Conservation (phyloP, 2,797 vertebrate species). For the Argentina silus region DNA sequence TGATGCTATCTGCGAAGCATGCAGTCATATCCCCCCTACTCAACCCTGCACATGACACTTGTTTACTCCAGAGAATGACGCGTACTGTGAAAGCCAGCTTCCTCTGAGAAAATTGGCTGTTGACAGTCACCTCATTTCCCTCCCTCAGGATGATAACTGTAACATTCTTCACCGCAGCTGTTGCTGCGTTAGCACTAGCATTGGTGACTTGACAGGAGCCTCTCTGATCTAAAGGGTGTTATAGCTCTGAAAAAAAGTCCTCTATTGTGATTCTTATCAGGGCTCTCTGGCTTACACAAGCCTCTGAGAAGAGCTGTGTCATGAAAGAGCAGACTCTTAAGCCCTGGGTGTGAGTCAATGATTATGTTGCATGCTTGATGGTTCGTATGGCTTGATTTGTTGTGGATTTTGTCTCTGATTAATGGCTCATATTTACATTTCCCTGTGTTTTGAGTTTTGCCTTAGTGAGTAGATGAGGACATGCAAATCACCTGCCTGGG, state of each 20-base stretch:
- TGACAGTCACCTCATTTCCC: slow-evolving; percentile 73
- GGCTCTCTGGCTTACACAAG: slow-evolving; percentile 17
- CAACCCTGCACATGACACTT: slow-evolving; percentile 74
- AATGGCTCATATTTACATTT: background rate
- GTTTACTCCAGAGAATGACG: slow-evolving; percentile 79
- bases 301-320: background rate
- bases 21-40: slow-evolving; percentile 68
- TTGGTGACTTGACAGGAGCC: slow-evolving; percentile 66
- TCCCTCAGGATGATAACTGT: slow-evolving; percentile 68
- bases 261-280: slow-evolving; percentile 42
- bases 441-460: background rate
- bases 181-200: slow-evolving; percentile 57
- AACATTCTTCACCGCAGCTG: slow-evolving; percentile 69
- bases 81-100: slow-evolving; percentile 78
- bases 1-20: slow-evolving; percentile 64
- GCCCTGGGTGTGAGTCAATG: slow-evolving; percentile 1
- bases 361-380: background rate
- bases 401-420: too few relatives aligned
- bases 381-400: too few relatives aligned
- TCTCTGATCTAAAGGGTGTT: slow-evolving; percentile 64
- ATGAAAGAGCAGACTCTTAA: slow-evolving; percentile 12
- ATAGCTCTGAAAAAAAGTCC: slow-evolving; percentile 32
- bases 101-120: slow-evolving; percentile 80
- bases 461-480: background rate
- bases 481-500: background rate